Percentiles rank a stretch among this genome's conserved stretches.
Conservation (phyloP, 2,113 vertebrate genomes). For the Tor tambroides region DNA sequence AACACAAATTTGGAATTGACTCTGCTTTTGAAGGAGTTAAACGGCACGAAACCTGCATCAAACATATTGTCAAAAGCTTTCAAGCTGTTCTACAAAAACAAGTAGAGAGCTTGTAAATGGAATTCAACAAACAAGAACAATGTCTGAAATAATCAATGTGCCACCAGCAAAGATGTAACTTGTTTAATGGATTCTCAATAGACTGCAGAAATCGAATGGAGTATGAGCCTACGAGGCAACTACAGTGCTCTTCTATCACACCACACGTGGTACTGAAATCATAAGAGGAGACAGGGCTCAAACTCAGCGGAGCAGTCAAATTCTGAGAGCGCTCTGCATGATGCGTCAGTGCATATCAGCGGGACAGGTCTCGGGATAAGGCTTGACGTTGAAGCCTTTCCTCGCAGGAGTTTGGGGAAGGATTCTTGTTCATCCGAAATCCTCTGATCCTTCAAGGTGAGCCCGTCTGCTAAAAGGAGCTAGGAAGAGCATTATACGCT, state of each 20-base stretch:
- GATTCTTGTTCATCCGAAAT: slow-evolving; percentile 37
- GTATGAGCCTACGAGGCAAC: neutral
- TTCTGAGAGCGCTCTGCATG: slow-evolving; percentile 13
- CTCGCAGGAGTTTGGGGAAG: slow-evolving; percentile 23
- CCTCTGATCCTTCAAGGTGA: slow-evolving; percentile 50
- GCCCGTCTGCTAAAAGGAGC: neutral
- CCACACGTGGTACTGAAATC: slow-evolving; percentile 23
- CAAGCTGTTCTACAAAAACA: neutral
- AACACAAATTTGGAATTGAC: neutral
- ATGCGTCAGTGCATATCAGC: slow-evolving; percentile 37
- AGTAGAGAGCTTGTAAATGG: slow-evolving; percentile 14
- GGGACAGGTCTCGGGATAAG: slow-evolving; percentile 31
- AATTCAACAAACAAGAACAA: neutral
- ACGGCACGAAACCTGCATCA: neutral
- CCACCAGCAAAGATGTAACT: neutral
- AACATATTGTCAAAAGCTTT: neutral
- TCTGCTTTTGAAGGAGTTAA: neutral
- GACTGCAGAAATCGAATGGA: neutral
- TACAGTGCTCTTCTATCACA: neutral
- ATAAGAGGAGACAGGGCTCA: slow-evolving; percentile 42
- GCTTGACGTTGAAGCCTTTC: slow-evolving; percentile 42
- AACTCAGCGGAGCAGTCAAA: slow-evolving; percentile 24
- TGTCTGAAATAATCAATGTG: slow-evolving; percentile 30
- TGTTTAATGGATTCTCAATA: slow-evolving; percentile 33
- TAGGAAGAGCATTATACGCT: slow-evolving; percentile 11